A percentile compares a stretch with the other conserved stretches of the same genome.
These are phyloP conservation scores for Malurus splendens DNA, from an alignment of 2,797 vertebrate species.

Conservation along the genomic window DNA sequence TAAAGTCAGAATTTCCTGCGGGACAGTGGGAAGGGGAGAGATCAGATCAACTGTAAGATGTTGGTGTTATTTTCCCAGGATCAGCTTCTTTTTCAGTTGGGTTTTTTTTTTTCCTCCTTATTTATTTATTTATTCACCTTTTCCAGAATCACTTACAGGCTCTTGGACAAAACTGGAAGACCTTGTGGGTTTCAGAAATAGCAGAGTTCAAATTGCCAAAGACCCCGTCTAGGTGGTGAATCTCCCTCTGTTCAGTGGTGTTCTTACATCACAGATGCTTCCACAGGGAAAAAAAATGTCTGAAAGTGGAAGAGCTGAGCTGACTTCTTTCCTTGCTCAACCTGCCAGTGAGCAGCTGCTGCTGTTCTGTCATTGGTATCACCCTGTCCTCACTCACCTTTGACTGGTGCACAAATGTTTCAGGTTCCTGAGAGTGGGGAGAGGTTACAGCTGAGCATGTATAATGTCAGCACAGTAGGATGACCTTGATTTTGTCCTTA, in stretches of 20 bases:
- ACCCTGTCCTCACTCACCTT: neutral
- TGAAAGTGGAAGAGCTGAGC: neutral
- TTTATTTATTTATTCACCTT: neutral
- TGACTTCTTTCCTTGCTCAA: neutral
- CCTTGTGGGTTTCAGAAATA: neutral
- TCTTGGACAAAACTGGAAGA: neutral
- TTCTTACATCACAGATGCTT: neutral
- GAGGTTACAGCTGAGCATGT: neutral
- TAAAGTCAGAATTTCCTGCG: constrained; percentile 58
- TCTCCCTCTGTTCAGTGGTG: neutral
- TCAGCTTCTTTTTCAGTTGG: neutral
- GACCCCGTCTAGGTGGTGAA: neutral
- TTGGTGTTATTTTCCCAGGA: constrained; percentile 62
- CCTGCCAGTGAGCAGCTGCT: neutral
- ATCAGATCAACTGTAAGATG: constrained; percentile 52
- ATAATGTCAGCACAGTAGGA: neutral
- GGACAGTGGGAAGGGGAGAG: constrained; percentile 42
- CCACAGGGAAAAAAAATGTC: neutral
- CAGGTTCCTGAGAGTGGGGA: neutral
- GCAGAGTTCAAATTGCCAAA: neutral
- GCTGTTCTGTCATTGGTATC: neutral
- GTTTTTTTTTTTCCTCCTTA: neutral
- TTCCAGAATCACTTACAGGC: neutral
- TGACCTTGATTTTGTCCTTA: rapidly evolving
- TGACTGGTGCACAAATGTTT: neutral